Evolutionary conservation across 2,888 invertebrate genomes (phyloP).

Genomic region (Hyposoter didymator): DNA sequence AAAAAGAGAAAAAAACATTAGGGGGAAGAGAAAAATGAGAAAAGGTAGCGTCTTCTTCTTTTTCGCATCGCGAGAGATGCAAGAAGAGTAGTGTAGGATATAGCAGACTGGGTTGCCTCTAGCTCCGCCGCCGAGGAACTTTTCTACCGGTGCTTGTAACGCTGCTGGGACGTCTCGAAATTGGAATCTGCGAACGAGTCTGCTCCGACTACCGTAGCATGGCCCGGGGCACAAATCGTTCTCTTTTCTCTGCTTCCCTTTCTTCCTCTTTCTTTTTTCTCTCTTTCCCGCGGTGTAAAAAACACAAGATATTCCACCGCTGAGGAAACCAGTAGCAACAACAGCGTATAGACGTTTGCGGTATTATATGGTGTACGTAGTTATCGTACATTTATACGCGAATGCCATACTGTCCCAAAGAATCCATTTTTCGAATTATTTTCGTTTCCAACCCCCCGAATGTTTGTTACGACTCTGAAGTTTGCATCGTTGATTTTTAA

Average conservation of each 20-base stretch:
- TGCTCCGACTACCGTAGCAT: slow-evolving; percentile 62
- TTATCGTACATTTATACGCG: slow-evolving; percentile 27
- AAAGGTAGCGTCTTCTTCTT: slow-evolving; percentile 55
- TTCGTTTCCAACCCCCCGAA: too few relatives aligned
- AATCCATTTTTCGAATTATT: too few relatives aligned
- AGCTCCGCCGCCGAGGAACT: slow-evolving; percentile 56
- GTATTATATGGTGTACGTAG: slow-evolving; percentile 32
- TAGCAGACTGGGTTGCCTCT: slow-evolving; percentile 53
- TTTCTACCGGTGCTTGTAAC: slow-evolving; percentile 61
- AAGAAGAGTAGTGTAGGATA: slow-evolving; percentile 48
- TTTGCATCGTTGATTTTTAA: too few relatives aligned
- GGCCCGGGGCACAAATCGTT: slow-evolving; percentile 65
- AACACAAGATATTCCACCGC: slow-evolving; percentile 60
- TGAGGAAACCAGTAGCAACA: slow-evolving; percentile 45
- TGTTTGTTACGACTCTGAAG: too few relatives aligned
- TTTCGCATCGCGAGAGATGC: slow-evolving; percentile 60
- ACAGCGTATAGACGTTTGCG: slow-evolving; percentile 53
- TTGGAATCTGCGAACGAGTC: slow-evolving; percentile 68
- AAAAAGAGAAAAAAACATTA: not conserved
- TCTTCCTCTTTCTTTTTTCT: slow-evolving; percentile 4
- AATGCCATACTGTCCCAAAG: not conserved
- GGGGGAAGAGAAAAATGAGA: slow-evolving; percentile 57
- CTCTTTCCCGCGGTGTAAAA: slow-evolving; percentile 52
- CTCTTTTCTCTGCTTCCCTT: slow-evolving; percentile 38
- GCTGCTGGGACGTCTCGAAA: slow-evolving; percentile 65